Base-by-base conservation (phyloP, 2,888 invertebrate genomes). In the Bugula neritina region DNA sequence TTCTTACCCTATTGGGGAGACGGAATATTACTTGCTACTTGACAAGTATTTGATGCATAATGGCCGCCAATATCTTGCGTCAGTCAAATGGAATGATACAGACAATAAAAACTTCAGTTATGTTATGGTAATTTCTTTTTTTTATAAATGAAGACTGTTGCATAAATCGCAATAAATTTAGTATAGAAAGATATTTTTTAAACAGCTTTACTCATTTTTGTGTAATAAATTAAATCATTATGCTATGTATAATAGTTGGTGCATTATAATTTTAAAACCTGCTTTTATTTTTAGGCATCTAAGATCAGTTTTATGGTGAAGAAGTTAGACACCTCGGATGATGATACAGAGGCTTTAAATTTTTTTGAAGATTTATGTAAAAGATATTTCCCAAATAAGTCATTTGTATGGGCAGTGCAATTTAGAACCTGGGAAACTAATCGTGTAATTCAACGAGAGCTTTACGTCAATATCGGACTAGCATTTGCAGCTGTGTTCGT, bases 401-500 rank as follows among this genome's bases (percentile, higher is more conserved):
- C 79, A 70, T 79, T 80, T 73, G 74, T 78, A 1, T 80, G 78
- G 74, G 75, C 77, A 10, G 71, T 72, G 1, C 74, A 76, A 34
- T 80, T 80, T 72, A 74, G 80, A 2, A 78, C 78, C 27, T 78
- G 77, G 74, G 80, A 80, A 74, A 79, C 78, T 23, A 80, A 79
- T 74, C 79, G 88, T 87, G 84, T 89, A 10, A 90, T 93, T 74
- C 89, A 89, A 5, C 85, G 87, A 31, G 93, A 92, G 85, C 89
- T 92, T 21, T 88, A 89, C 76, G 86, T 91, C 74, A 92, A 92
- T 83, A 87, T 93, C 73, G 87, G 89, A 72, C 83, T 92, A 69
- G 92, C 92, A 0, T 85, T 92, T 73, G 79, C 90, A 35, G 91
- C 91, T 82, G 92, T 92, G 0, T 91, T 92, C 89, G 80, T 89